Evolutionary conservation across 2,888 invertebrate species (phyloP), one percentile per base, ranked within the genome.

Genomic region (Aphelenchoides bicaudatus): DNA sequence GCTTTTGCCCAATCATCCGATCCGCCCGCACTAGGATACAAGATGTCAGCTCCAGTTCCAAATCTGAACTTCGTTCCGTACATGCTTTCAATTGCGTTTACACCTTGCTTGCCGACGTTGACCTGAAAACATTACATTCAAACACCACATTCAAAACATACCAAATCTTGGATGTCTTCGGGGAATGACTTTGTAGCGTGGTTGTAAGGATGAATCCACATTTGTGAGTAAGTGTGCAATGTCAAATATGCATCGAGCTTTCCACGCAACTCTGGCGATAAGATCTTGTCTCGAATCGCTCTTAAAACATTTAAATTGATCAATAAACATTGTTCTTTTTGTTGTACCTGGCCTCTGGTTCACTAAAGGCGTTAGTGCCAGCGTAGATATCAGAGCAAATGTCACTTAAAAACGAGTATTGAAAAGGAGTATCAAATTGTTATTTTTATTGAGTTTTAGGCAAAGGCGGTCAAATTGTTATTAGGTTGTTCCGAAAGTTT

Each of bases 1-100:
- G 73, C 77, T 53, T 77, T 78, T 13, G 78, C 79, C 79, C 79
- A 79, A 58, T 79, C 79, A 55, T 78, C 77, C 2, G 76, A 75
- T 2, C 77, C 78, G 13, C 79, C 79, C 21, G 79, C 67, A 0
- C 75, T 72, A 0, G 77, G 77, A 56, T 79, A 78, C 70, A 63
- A 58, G 61, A 78, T 66, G 47, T 79, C 78, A n/a, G 79, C 78
- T 8, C 79, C 79, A 10, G 76, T 78, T 46, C 78, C 79, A 51
- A 66, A 66, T 21, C 65, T 28, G 38, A 65, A 79, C 56, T 72
- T 66, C 1, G 78, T 79, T 13, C 79, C 79, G 57, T 67, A 79
- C 25, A 72, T 65, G 19, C 56, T 63, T 58, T 75, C 72, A 23
- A 79, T 62, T 8, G 75, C 76, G 3, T 65, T 57, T 1, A 76